Base-by-base conservation (phyloP, 1,140 invertebrate species). In the Cydia amplana region DNA sequence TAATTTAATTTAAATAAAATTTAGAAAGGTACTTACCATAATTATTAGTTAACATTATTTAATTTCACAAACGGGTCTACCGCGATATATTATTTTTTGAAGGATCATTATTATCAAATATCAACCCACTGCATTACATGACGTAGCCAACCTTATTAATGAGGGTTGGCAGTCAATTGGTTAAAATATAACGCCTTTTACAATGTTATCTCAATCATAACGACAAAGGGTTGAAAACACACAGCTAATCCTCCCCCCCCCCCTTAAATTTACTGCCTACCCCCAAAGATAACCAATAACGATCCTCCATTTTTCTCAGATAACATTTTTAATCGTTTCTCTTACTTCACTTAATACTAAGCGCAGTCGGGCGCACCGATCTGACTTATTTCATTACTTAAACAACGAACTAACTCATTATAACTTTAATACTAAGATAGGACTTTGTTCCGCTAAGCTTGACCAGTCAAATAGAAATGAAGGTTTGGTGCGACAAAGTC, bases 271-370 rank as follows among this genome's bases (percentile, higher is more conserved):
- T 78, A 80, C 72, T 36, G 51, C 75, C 36, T 40, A 40, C 36
- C 7, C 32, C 67, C 43, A 74, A 75, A 74, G 79, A 76, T 80
- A 83, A 83, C 82, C 78, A 80, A 78, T 78, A 67, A 77, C 72
- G 64, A 72, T 36, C 43, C 74, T 75, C 78, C 77, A 78, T 81
- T 84, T 83, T 82, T 83, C 77, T 81, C 78, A 84, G 82, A 82
- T 84, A 84, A 84, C 79, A 82, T 81, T 84, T 84, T 84, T 84
- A 84, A 84, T 82, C 82, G 78, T 74, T 74, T 77, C 74, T 78
- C 82, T 78, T 79, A 78, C 72, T 78, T 78, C 78, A 77, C 76
- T 82, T 77, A 28, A 67, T n/a, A 36, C 64, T 67, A 16, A 7
- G 25, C 14, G 25, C 64, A 32, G 64, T 67, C 64, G 16, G n/a